Percentiles rank a stretch among this genome's conserved stretches.
Conservation (phyloP, 2,797 vertebrate species). For the Poecilia picta region DNA sequence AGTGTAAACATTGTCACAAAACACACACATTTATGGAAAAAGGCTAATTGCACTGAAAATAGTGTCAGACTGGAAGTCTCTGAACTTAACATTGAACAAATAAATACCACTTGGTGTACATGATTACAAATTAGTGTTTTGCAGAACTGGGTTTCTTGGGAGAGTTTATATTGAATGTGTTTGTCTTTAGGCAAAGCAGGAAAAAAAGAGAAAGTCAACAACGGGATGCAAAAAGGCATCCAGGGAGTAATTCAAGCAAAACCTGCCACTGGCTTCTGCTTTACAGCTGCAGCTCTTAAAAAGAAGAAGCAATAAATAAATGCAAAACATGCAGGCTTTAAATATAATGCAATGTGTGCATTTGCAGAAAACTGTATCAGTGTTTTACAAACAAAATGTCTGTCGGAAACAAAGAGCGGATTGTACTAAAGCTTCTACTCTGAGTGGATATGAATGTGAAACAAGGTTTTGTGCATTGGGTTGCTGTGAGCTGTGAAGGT, state of each 20-base stretch:
- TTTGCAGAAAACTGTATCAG: neutral
- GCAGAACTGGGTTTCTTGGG: neutral
- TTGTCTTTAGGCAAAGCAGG: neutral
- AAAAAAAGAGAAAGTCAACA: neutral
- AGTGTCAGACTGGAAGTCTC: neutral
- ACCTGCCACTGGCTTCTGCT: neutral
- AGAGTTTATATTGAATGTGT: neutral
- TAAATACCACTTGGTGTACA: neutral
- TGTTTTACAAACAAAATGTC: neutral
- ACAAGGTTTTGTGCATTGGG: neutral
- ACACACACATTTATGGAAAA: neutral
- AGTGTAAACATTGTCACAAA: neutral
- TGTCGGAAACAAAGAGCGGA: neutral
- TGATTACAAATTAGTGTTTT: neutral
- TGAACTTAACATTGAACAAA: neutral
- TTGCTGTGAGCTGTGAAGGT: neutral
- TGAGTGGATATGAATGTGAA: neutral
- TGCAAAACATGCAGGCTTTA: neutral
- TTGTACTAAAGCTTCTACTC: neutral
- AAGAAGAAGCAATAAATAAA: neutral
- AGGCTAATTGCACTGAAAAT: neutral
- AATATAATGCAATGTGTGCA: neutral
- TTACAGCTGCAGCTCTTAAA: neutral
- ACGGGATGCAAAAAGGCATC: neutral
- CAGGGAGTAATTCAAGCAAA: neutral